Conservation (phyloP, 1,140 invertebrate genomes). For the Penaeus indicus region DNA sequence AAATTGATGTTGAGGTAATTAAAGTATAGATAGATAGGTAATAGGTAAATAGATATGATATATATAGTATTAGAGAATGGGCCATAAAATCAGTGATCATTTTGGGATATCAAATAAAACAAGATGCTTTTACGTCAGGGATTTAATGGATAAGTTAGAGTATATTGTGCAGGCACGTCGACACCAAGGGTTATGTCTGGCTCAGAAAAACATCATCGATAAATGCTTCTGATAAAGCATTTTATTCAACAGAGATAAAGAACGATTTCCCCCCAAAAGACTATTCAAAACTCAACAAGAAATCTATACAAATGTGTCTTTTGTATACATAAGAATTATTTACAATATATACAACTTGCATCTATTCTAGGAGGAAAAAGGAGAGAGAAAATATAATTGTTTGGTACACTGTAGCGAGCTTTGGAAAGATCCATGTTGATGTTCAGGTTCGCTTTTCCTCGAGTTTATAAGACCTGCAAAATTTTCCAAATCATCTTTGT, state of each 20-base stretch:
- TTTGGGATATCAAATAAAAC: not conserved
- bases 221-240: not conserved
- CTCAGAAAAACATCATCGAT: not conserved
- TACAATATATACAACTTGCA: constrained; percentile 13
- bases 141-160: constrained; percentile 1
- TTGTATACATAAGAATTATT: constrained; percentile 27
- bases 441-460: not conserved
- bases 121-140: not conserved
- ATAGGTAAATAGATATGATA: not conserved
- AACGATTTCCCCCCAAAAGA: not conserved
- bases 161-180: constrained; percentile 30
- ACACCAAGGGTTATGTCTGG: constrained; percentile 3
- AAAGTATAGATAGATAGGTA: constrained; percentile 5
- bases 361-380: not conserved
- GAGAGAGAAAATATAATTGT: not conserved
- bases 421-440: not conserved
- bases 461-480: too few species aligned
- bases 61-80: too few species aligned
- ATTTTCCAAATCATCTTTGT: too few species aligned
- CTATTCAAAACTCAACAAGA: constrained; percentile 31
- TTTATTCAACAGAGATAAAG: not conserved
- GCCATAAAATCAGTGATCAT: too few species aligned
- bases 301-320: not conserved
- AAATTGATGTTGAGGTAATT: too few species aligned
- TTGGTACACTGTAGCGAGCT: constrained; percentile 30